Conservation (phyloP, 2,888 invertebrate species). For the Tachystola acroxantha region DNA sequence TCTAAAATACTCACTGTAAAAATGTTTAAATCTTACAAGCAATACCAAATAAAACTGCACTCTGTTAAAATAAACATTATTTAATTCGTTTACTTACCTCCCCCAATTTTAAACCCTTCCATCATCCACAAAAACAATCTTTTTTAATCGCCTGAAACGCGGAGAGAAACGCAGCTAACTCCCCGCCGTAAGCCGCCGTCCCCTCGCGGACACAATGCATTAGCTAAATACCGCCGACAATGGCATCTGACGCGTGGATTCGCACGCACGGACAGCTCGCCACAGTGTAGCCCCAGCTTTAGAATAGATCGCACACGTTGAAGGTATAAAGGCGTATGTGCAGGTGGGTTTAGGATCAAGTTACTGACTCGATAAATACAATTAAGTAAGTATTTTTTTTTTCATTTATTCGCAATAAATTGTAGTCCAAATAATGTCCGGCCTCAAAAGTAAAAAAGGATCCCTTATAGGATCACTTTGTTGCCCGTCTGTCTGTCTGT, state of each 20-base stretch:
- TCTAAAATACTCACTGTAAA: too few species aligned
- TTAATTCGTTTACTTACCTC: conserved; percentile 6
- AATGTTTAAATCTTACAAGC: too few species aligned
- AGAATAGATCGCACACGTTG: conserved; percentile 12
- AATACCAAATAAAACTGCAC: conserved; percentile 2
- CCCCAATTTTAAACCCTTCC: conserved; percentile 6
- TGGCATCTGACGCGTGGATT: conserved; percentile 39
- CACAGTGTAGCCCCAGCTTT: conserved; percentile 37
- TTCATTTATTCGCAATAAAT: too few species aligned
- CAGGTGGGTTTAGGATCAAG: too few species aligned
- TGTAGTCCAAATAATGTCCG: too few species aligned
- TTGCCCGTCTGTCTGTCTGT: too few species aligned
- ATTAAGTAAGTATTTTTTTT: too few species aligned
- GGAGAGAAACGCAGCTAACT: conserved; percentile 25
- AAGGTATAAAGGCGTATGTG: conserved; percentile 3
- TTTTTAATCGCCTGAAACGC: conserved; percentile 46
- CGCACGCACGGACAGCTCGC: conserved; percentile 45
- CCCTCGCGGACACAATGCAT: conserved; percentile 32
- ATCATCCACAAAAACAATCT: conserved; percentile 35
- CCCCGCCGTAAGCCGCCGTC: conserved; percentile 19
- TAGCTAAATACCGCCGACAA: conserved; percentile 47
- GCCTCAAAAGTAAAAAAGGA: too few species aligned
- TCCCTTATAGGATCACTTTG: too few species aligned
- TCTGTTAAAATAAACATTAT: conserved; percentile 3
- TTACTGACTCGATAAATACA: too few species aligned